Base-by-base conservation (phyloP, 2,888 invertebrate genomes). In the Brachyopa scutellaris region DNA sequence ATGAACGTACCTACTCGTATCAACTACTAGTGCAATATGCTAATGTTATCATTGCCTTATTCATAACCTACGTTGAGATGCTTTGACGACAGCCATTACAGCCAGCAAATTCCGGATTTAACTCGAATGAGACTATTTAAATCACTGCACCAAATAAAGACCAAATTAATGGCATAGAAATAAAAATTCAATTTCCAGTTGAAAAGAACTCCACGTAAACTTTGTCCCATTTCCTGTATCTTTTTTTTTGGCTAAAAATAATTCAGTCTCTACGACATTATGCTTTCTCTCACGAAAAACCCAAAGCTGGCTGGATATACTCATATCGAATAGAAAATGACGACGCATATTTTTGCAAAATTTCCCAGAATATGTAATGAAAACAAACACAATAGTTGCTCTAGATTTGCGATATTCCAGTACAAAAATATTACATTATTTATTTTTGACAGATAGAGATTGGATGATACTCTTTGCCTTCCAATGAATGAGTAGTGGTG, bases 161-260 rank as follows among this genome's bases (percentile, higher is more conserved):
- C 42, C 42, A 61, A 36, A 57, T 69, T 57, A 69, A 72, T 72
- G 70, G 42, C 51, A 31, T 51, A 59, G 59, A 72, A 61, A 72
- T 61, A 59, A 51, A 61, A 61, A 51, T 42, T 51, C 51, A 51
- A 70, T 70, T 70, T 61, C 70, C 70, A 70, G 40, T 70, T 31
- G 61, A 70, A 33, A 42, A 23, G 51, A 61, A 59, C 33, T 51
- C 23, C 49, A 33, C 51, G 23, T 51, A 11, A 61, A 67, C 13
- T 21, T 6, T 15, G 17, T 64, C 26, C n/a, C 31, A 6, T 11
- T 19, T 40, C 31, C 36, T 5, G 9, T 13, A n/a, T n/a, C n/a
- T n/a, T n/a, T 11, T 7, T 5, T 7, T 26, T 19, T 38, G 13
- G 13, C 47, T 21, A 51, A 23, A 61, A 49, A 64, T 64, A 51